These are phyloP conservation scores for Papilio polyxenes DNA, from an alignment of 1,140 invertebrate species.

Conservation along the genomic window DNA sequence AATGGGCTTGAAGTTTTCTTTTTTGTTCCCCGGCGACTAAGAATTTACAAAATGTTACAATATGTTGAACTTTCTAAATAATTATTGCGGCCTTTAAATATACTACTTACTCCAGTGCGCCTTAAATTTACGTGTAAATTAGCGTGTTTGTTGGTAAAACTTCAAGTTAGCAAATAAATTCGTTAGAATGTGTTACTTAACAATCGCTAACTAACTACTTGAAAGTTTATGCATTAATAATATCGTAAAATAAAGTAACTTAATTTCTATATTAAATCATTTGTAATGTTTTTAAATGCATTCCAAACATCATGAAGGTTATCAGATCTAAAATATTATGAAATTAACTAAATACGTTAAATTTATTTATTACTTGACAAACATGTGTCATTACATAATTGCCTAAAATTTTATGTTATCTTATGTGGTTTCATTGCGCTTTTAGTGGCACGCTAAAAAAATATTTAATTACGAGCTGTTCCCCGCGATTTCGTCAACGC, in stretches of 20 bases:
- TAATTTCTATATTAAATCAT: background rate
- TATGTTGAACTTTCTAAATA: constrained; percentile 16
- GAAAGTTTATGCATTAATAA: background rate
- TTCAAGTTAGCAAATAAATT: constrained; percentile 17
- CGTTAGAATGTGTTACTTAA: constrained; percentile 2
- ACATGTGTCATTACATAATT: too few species aligned
- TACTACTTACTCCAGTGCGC: background rate
- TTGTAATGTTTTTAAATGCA: too few species aligned
- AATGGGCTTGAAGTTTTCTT: constrained; percentile 40
- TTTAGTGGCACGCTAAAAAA: too few species aligned
- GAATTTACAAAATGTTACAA: constrained; percentile 30
- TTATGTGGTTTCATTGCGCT: too few species aligned
- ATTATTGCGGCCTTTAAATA: constrained; percentile 18
- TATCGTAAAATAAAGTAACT: background rate
- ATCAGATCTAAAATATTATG: too few species aligned
- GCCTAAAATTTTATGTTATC: too few species aligned
- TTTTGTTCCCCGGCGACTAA: constrained; percentile 26
- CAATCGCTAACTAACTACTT: background rate
- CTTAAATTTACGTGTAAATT: constrained; percentile 19
- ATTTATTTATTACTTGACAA: too few species aligned
- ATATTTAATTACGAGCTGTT: too few species aligned
- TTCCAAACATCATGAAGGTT: too few species aligned
- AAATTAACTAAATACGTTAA: too few species aligned
- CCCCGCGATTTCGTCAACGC: too few species aligned
- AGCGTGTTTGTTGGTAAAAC: constrained; percentile 1